Percentiles rank a stretch among this genome's conserved stretches.
These are phyloP conservation scores for Acanthurus leucopareius DNA, from an alignment of 2,797 vertebrate species.

Conservation along the genomic window DNA sequence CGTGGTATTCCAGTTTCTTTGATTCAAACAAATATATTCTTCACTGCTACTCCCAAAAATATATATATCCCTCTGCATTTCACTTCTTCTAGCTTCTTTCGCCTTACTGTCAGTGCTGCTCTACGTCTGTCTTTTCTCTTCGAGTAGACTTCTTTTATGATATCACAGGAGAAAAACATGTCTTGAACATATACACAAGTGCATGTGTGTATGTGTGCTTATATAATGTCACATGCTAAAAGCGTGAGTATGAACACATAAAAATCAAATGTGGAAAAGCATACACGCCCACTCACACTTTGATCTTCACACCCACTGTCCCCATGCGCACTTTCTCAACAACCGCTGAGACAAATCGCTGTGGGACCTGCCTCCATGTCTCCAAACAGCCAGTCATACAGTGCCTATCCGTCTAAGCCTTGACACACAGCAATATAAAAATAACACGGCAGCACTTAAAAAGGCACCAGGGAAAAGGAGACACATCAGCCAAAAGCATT, in stretches of 20 bases:
- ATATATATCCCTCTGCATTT: conserved; percentile 27
- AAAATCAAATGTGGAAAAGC: conserved; percentile 42
- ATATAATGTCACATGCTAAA: conserved; percentile 12
- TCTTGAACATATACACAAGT: conserved; percentile 23
- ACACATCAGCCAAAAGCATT: conserved; percentile 76
- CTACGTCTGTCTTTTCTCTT: conserved; percentile 18
- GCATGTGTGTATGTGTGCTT: not conserved
- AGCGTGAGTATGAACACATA: conserved; percentile 17
- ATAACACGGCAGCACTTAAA: conserved; percentile 79
- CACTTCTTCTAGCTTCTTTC: not conserved
- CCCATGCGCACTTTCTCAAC: conserved; percentile 42
- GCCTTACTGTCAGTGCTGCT: conserved; percentile 8
- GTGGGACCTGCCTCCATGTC: conserved; percentile 64
- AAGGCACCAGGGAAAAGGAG: conserved; percentile 66
- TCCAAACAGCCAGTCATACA: conserved; percentile 66
- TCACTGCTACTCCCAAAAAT: conserved; percentile 18
- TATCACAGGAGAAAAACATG: conserved; percentile 12
- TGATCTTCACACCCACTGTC: conserved; percentile 50
- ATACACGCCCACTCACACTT: conserved; percentile 40
- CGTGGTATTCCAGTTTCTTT: conserved; percentile 42
- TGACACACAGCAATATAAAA: conserved; percentile 75
- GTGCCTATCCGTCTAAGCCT: conserved; percentile 69
- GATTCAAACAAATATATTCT: conserved; percentile 47
- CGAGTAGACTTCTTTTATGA: not conserved
- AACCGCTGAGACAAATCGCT: conserved; percentile 69